Conservation (phyloP, 2,113 vertebrate species). For the Tursiops truncatus region DNA sequence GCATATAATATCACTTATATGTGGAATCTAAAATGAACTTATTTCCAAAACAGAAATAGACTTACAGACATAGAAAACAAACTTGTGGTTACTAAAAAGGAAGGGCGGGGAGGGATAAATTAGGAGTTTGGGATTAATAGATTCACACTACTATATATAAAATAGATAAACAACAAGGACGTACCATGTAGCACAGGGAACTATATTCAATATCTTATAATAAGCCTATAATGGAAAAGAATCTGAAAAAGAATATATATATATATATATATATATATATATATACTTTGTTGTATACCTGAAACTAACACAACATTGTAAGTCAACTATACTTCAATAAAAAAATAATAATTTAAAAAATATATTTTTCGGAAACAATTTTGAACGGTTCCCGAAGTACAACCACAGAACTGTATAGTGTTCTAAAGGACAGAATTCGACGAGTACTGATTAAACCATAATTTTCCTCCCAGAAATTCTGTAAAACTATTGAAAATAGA, state of each 20-base stretch:
- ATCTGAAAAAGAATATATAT: not conserved
- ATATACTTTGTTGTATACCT: not conserved
- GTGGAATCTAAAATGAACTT: too few species aligned
- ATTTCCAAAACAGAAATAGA: too few species aligned
- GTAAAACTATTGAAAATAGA: constrained; percentile 43
- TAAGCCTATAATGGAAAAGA: not conserved
- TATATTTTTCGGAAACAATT: constrained; percentile 22
- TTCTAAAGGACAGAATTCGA: constrained; percentile 30
- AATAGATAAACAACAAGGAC: too few species aligned
- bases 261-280: not conserved
- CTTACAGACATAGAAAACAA: too few species aligned
- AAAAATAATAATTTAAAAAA: not conserved
- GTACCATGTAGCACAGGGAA: too few species aligned
- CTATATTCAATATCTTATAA: not conserved
- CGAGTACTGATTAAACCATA: constrained; percentile 37
- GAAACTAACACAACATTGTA: not conserved
- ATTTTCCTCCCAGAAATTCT: constrained; percentile 50
- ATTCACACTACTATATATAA: too few species aligned
- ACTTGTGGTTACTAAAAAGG: too few species aligned
- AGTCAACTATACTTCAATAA: not conserved
- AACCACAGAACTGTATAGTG: not conserved
- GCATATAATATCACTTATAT: too few species aligned
- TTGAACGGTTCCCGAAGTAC: constrained; percentile 13
- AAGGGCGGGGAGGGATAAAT: too few species aligned
- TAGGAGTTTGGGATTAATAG: too few species aligned